Evolutionary conservation across 1,140 invertebrate genomes (phyloP), one percentile per base, ranked within the genome.

Genomic region (Drosophila truncata): DNA sequence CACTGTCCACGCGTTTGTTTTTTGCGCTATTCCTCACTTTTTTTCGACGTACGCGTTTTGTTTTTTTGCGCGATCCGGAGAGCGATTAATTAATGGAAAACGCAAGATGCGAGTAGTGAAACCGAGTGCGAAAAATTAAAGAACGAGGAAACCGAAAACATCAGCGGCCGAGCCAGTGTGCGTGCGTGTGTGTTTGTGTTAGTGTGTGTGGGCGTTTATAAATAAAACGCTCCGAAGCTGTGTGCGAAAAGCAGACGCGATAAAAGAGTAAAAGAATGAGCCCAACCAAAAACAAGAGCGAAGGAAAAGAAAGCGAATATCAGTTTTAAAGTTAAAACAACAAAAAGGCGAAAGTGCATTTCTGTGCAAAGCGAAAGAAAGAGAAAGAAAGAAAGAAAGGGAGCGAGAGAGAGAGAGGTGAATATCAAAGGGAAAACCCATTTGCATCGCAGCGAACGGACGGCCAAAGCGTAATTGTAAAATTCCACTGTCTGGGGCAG

Each of bases 401-500:
- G 65, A 70, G 66, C 62, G 46, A 52, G 47, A 70, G 64, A 50
- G 16, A 67, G 60, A 83, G 80, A 88, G 84, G 84, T 88, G 84
- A 88, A 88, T 88, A 88, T 88, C 80, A 87, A 82, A 78, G 80
- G 80, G 71, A 76, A 86, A 90, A 87, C 76, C 82, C 84, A 88
- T 87, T 87, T 88, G 84, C 84, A 87, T 87, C 66, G 60, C 75
- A 80, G 87, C 84, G 85, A 90, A 88, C 76, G 82, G 84, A 86
- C 84, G 82, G 84, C 86, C 83, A 88, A 87, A 87, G 83, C 83
- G 83, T 87, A 87, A 88, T 90, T 88, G 84, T 90, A 90, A 88
- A 88, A 88, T 88, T 88, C 84, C 84, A 84, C 84, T 88, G 84
- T 88, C 84, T 88, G 84, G 80, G 78, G 65, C 82, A 85, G 82